Percentiles rank a stretch among this genome's conserved stretches.
phyloP scores from a whole-genome alignment of 1,140 invertebrate genomes.

The Homalodisca vitripennis region DNA sequence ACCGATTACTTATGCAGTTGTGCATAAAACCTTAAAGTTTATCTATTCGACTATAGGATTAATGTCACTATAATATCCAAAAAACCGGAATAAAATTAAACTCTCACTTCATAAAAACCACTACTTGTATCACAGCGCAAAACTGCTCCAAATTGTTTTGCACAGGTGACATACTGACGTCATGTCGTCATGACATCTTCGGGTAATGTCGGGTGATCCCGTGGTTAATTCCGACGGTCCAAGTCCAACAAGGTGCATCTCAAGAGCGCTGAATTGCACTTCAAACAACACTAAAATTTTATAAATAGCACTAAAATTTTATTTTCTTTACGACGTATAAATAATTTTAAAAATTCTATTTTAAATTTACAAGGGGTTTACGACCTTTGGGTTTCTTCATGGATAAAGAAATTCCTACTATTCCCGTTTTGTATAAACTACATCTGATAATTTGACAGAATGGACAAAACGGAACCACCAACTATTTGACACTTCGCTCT shows the following conservation, averaged over 20 bases:
- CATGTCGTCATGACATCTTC: constrained; percentile 36
- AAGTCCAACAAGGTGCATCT: constrained; percentile 12
- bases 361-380: too few relatives aligned
- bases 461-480: too few relatives aligned
- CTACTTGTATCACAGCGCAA: constrained; percentile 18
- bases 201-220: constrained; percentile 31
- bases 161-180: constrained; percentile 39
- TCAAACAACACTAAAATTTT: too few relatives aligned
- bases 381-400: too few relatives aligned
- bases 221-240: constrained; percentile 16
- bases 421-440: too few relatives aligned
- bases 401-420: too few relatives aligned
- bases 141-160: constrained; percentile 34
- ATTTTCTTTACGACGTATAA: too few relatives aligned
- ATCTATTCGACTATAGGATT: not conserved
- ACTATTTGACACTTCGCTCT: too few relatives aligned
- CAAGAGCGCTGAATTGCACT: constrained; percentile 22
- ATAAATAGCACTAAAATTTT: too few relatives aligned
- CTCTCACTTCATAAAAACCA: constrained; percentile 15
- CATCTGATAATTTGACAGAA: too few relatives aligned
- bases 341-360: too few relatives aligned
- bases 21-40: not conserved
- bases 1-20: constrained; percentile 7
- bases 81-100: not conserved
- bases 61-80: constrained; percentile 12